Percentiles rank a stretch among this genome's conserved stretches.
Conservation (phyloP, 2,113 vertebrate species). For the Narcine bancroftii region DNA sequence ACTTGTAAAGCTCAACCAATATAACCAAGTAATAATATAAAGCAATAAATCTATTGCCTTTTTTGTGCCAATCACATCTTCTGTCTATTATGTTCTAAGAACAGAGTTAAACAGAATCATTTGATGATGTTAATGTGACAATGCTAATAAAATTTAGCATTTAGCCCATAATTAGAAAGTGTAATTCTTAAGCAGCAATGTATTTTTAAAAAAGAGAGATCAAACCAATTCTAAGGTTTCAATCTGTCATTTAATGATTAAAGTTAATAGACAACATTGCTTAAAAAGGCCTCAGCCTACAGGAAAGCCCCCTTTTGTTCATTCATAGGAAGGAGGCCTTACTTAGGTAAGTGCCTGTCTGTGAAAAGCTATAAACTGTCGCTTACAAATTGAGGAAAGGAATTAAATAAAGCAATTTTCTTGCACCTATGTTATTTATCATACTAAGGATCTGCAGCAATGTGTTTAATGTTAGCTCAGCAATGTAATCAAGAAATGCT, state of each 20-base stretch:
- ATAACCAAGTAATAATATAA: not conserved
- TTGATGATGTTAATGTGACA: not conserved
- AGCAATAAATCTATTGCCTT: not conserved
- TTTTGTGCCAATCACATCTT: not conserved
- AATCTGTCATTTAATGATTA: not conserved
- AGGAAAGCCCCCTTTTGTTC: not conserved
- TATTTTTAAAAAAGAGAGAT: not conserved
- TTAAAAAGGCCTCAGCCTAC: not conserved
- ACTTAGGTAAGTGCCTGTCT: not conserved
- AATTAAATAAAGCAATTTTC: not conserved
- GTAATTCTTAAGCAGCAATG: not conserved
- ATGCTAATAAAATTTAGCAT: not conserved
- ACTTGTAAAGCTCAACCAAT: not conserved
- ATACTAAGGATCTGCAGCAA: not conserved
- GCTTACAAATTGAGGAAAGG: not conserved
- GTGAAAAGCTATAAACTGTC: not conserved
- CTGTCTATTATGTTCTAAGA: not conserved
- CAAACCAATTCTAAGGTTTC: not conserved
- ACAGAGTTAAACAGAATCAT: not conserved
- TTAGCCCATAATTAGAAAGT: not conserved
- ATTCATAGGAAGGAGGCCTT: not conserved
- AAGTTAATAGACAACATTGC: not conserved
- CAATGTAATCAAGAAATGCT: not conserved
- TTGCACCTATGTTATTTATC: not conserved
- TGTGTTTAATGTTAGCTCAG: not conserved